phyloP scores from a whole-genome alignment of 2,113 vertebrate species.

The Eidolon helvum region DNA sequence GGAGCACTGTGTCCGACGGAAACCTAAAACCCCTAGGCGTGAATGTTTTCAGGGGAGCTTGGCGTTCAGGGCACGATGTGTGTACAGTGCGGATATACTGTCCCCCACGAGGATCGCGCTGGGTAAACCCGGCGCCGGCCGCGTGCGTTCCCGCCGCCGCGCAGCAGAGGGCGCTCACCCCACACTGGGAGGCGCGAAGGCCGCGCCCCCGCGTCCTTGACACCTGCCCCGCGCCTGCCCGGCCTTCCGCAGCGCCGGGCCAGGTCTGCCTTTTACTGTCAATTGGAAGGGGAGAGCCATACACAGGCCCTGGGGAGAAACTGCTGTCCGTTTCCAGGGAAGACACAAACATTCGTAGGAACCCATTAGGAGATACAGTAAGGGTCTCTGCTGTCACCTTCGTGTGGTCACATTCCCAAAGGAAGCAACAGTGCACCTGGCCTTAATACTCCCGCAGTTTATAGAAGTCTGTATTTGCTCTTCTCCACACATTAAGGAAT shows the following conservation, averaged over 20 bases:
- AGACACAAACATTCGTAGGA: neutral
- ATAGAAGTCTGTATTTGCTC: neutral
- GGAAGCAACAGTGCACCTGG: rapidly evolving
- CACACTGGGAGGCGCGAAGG: no score
- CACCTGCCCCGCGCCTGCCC: no score
- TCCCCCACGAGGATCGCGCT: neutral
- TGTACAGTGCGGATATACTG: neutral
- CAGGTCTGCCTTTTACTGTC: neutral
- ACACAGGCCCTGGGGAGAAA: neutral
- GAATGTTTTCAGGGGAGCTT: neutral
- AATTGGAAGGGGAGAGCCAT: neutral
- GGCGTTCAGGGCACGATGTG: neutral
- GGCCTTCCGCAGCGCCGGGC: no score
- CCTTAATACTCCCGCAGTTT: neutral
- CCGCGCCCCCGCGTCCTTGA: no score
- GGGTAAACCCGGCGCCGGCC: neutral
- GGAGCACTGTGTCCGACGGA: neutral
- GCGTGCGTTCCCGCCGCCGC: constrained; percentile 11
- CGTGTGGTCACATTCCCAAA: neutral
- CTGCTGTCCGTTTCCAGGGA: neutral
- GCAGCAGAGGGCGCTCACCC: constrained; percentile 64
- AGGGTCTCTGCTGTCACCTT: rapidly evolving
- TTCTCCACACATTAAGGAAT: neutral
- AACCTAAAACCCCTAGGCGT: neutral
- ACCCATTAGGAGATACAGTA: neutral